Base-by-base conservation (phyloP, 2,797 vertebrate genomes). In the Diceros bicornis region DNA sequence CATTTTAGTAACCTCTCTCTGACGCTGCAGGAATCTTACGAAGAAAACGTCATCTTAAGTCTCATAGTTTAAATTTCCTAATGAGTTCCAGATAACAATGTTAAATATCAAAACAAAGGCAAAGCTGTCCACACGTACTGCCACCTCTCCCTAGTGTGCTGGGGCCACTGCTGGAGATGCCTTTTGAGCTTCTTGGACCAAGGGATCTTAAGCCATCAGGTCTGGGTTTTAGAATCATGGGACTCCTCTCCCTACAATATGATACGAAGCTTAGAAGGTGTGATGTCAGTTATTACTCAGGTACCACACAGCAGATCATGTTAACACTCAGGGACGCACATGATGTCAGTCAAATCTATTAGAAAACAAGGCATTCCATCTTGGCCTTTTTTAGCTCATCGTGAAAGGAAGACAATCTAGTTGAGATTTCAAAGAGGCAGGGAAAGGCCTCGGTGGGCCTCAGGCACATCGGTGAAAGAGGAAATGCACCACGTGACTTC, bases 401-500 rank as follows among this genome's bases (percentile, higher is more conserved):
- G 16, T 0, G 17, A 88, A 62, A 75, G 50, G 74, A 77, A 69
- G 78, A 68, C 10, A 16, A 14, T 9, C 66, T 2, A 4, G 61
- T 1, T 4, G 62, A 79, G 57, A 18, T n/a, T 74, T 87, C 37
- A 29, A 21, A 68, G 44, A 62, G 50, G 64, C 7, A 83, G 23
- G 41, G 21, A 13, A 44, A 47, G 57, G 79, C 32, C 27, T 47
- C 29, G 0, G 1, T 27, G 72, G 44, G 8, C 72, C 61, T 84
- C 11, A 21, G 64, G 21, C 4, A 37, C 6, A 17, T 32, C 47
- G 59, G 29, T 17, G 37, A 62, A 10, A 29, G 37, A 75, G 20
- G 77, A 68, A 77, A 50, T 0, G 11, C 1, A 13, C 64, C 16
- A 2, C 0, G 0, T 3, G 44, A 68, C 41, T 57, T 12, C 69